phyloP scores from a whole-genome alignment of 1,140 invertebrate genomes.

The Plodia interpunctella region DNA sequence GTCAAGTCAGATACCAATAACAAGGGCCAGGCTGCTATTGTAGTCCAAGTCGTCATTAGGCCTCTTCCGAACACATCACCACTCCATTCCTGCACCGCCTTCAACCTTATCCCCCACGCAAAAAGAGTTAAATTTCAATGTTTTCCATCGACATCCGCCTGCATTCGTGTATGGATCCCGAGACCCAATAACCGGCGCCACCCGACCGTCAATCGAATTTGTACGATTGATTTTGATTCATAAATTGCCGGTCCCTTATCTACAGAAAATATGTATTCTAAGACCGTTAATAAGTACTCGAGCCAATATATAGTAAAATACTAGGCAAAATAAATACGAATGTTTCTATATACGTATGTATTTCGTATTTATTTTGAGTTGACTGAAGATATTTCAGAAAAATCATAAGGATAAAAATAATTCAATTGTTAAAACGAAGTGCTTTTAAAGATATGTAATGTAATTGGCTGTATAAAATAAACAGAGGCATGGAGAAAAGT shows the following conservation, averaged over 20 bases:
- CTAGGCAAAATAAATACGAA: neutral
- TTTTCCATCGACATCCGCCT: neutral
- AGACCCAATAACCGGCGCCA: constrained; percentile 42
- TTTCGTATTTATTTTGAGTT: neutral
- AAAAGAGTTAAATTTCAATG: constrained; percentile 13
- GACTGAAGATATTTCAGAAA: no score
- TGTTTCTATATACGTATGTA: no score
- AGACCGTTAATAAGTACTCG: neutral
- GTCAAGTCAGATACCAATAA: constrained; percentile 75
- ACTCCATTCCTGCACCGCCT: constrained; percentile 20
- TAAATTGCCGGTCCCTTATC: neutral
- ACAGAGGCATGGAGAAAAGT: neutral
- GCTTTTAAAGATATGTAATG: neutral
- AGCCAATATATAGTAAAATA: no score
- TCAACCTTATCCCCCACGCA: constrained; percentile 30
- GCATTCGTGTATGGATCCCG: constrained; percentile 28
- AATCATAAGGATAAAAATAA: neutral
- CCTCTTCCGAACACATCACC: constrained; percentile 48
- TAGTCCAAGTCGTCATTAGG: constrained; percentile 66
- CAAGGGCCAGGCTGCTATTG: constrained; percentile 70
- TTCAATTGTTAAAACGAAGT: neutral
- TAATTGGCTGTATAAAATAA: neutral
- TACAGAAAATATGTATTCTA: neutral
- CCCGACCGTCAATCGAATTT: constrained; percentile 39
- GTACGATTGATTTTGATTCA: constrained; percentile 11